Percentiles rank a stretch among this genome's conserved stretches.
Conservation (phyloP, 2,113 vertebrate species). For the Solenodon paradoxus region DNA sequence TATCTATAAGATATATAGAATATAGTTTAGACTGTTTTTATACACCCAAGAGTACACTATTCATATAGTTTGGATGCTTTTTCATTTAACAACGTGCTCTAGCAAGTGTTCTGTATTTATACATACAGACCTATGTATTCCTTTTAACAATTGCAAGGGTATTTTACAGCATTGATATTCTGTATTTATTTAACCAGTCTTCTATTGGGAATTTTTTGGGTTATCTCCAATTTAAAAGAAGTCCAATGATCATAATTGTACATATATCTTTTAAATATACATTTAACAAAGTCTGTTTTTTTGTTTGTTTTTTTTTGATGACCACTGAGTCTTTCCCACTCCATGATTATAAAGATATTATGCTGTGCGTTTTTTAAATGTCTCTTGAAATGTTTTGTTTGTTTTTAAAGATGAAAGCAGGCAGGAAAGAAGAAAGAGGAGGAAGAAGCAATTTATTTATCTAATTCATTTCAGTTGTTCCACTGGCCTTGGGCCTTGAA, state of each 20-base stretch:
- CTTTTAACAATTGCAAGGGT: neutral
- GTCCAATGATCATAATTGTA: neutral
- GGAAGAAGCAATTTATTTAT: too few relatives aligned
- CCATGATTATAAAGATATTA: neutral
- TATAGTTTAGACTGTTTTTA: neutral
- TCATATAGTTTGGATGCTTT: neutral
- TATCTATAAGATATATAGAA: neutral
- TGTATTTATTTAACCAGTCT: neutral
- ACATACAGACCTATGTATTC: neutral
- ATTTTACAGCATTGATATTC: neutral
- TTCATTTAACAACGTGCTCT: neutral
- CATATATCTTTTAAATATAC: neutral
- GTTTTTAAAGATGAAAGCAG: too few relatives aligned
- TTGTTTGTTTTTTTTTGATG: neutral
- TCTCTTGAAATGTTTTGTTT: too few relatives aligned
- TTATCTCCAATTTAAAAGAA: neutral
- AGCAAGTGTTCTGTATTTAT: neutral
- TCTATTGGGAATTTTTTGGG: neutral
- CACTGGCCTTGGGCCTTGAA: too few relatives aligned
- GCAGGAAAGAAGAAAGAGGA: too few relatives aligned
- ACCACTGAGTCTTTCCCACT: neutral
- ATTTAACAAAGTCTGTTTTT: too few relatives aligned
- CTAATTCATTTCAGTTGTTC: too few relatives aligned
- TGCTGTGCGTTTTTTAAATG: too few relatives aligned
- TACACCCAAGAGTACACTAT: neutral